phyloP scores from a whole-genome alignment of 2,797 vertebrate species.

The Hemitrygon akajei region DNA sequence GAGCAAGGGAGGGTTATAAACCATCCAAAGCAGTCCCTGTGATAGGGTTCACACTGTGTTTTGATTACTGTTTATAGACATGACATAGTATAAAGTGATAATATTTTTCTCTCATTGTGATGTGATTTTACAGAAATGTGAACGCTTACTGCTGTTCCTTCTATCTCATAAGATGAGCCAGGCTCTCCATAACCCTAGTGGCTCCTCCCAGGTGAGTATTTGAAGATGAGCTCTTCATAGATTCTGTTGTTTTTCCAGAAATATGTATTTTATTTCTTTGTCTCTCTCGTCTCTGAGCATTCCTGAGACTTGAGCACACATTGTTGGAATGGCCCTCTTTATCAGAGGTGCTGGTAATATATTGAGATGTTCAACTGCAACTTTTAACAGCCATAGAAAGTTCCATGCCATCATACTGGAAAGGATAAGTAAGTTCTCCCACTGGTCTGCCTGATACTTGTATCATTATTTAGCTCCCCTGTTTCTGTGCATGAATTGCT shows the following conservation, averaged over 20 bases:
- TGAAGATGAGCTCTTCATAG: background rate
- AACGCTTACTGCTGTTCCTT: background rate
- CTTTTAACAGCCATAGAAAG: no score
- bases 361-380: background rate
- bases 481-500: background rate
- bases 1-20: background rate
- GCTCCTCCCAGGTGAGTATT: background rate
- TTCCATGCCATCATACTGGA: background rate
- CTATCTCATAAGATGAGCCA: slow-evolving; percentile 8
- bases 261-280: no score
- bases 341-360: background rate
- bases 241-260: no score
- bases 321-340: background rate
- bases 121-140: slow-evolving; percentile 27
- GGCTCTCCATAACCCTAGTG: background rate
- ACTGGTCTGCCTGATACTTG: no score
- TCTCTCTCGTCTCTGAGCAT: background rate
- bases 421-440: background rate
- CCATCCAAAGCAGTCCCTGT: background rate
- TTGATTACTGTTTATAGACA: background rate
- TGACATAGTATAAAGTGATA: background rate
- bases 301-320: background rate
- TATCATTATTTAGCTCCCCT: background rate
- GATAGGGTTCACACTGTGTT: background rate
- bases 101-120: background rate